phyloP scores from a whole-genome alignment of 2,113 vertebrate genomes.

The Enhydra lutris region DNA sequence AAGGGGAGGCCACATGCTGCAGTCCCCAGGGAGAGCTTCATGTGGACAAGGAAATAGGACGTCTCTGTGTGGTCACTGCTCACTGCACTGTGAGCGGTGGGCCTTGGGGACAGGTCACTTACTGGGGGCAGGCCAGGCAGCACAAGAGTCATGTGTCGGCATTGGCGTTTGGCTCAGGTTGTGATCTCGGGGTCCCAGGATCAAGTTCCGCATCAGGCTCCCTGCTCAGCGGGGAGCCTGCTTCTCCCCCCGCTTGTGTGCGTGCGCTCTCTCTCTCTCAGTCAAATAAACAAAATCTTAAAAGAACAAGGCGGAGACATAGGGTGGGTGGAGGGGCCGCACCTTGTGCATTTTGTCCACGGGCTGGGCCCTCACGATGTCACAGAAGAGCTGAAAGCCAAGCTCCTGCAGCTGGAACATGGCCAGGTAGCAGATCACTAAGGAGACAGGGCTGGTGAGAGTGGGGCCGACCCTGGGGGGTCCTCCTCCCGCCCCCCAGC shows the following conservation, averaged over 20 bases:
- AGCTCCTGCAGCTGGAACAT: conserved; percentile 89
- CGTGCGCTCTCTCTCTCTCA: neutral
- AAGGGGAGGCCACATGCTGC: neutral
- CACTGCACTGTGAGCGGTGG: too few relatives aligned
- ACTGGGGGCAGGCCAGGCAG: neutral
- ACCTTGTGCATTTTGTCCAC: conserved; percentile 87
- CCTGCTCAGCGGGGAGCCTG: neutral
- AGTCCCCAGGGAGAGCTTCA: neutral
- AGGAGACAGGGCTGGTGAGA: conserved; percentile 10
- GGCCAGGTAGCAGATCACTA: conserved; percentile 92
- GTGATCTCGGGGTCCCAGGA: neutral
- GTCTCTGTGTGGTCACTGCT: neutral
- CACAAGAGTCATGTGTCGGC: neutral
- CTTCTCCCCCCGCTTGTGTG: neutral
- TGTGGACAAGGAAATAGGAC: neutral
- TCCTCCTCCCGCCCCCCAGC: rapidly evolving
- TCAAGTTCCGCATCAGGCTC: neutral
- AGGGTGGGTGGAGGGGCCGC: neutral
- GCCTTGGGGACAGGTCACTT: neutral
- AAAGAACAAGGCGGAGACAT: neutral
- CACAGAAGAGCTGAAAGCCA: conserved; percentile 86
- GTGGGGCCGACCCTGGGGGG: rapidly evolving
- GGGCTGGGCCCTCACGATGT: conserved; percentile 88
- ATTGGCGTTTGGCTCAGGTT: too few relatives aligned
- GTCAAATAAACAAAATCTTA: neutral